Percentiles rank a stretch among this genome's conserved stretches.
Conservation (phyloP, 2,797 vertebrate species). For the Zalophus californianus region DNA sequence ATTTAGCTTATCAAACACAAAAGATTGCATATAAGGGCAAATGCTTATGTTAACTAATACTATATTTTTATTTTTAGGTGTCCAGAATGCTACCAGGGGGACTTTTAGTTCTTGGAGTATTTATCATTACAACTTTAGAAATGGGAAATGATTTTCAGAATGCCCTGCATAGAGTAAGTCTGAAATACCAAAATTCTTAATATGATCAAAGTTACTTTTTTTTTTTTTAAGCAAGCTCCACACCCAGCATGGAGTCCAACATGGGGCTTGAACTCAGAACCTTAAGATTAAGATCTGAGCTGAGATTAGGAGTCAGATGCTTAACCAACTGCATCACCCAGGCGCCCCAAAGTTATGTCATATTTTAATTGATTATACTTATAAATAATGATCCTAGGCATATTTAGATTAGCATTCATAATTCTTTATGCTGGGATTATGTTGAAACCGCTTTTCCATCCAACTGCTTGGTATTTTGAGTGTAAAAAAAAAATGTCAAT, state of each 20-base stretch:
- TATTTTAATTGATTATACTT: slow-evolving; percentile 32
- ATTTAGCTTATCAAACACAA: slow-evolving; percentile 1
- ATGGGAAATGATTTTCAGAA: slow-evolving; percentile 91
- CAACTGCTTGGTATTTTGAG: neutral
- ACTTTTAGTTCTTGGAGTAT: slow-evolving; percentile 93
- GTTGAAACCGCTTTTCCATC: neutral
- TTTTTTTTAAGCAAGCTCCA: too few species aligned
- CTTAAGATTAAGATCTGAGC: too few species aligned
- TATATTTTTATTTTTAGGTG: slow-evolving; percentile 88
- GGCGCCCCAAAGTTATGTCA: neutral
- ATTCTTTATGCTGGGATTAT: slow-evolving; percentile 47
- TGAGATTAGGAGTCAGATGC: too few species aligned
- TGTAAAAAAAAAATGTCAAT: neutral
- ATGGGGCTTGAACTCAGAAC: too few species aligned
- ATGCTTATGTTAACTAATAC: slow-evolving; percentile 50
- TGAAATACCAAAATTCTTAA: slow-evolving; percentile 13
- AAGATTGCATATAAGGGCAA: neutral
- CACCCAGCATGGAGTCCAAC: too few species aligned
- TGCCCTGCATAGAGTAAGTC: slow-evolving; percentile 91
- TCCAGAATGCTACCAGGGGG: slow-evolving; percentile 97
- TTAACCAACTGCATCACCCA: too few species aligned
- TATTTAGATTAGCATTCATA: neutral
- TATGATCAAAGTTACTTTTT: neutral
- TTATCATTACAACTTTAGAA: slow-evolving; percentile 92
- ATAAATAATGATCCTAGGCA: neutral